Evolutionary conservation across 2,113 vertebrate genomes (phyloP).

Genomic region (Bucco capensis): DNA sequence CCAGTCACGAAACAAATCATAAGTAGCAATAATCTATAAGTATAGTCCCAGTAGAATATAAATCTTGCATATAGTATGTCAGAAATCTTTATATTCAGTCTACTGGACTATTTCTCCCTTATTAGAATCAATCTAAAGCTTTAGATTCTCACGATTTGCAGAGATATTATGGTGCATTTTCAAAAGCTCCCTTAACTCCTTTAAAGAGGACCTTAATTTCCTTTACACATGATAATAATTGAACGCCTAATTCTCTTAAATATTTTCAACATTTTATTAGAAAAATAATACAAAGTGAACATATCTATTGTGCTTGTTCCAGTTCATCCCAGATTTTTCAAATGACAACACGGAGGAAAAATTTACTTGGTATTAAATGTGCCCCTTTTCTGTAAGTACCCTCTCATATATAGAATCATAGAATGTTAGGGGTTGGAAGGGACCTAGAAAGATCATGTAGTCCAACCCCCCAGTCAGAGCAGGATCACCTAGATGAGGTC

Average conservation of each 20-base stretch:
- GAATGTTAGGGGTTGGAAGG: too few species aligned
- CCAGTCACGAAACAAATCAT: background rate
- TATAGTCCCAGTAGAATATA: background rate
- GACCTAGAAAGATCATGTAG: too few species aligned
- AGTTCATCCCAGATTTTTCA: background rate
- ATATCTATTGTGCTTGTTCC: background rate
- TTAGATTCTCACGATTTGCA: background rate
- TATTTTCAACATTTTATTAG: background rate
- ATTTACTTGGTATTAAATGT: background rate
- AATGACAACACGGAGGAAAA: background rate
- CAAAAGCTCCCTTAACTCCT: conserved; percentile 1
- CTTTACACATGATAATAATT: background rate
- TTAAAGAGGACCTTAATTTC: background rate
- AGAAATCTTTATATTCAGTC: background rate
- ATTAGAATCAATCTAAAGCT: background rate
- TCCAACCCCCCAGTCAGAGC: too few species aligned
- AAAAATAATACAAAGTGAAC: background rate
- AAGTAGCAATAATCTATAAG: background rate
- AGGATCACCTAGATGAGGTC: too few species aligned
- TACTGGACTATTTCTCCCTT: background rate
- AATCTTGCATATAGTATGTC: background rate
- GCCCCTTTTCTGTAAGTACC: background rate
- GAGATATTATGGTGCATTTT: background rate
- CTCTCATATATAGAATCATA: too few species aligned
- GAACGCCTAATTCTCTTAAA: background rate